Conservation (phyloP, 2,113 vertebrate genomes). For the Cebus imitator region DNA sequence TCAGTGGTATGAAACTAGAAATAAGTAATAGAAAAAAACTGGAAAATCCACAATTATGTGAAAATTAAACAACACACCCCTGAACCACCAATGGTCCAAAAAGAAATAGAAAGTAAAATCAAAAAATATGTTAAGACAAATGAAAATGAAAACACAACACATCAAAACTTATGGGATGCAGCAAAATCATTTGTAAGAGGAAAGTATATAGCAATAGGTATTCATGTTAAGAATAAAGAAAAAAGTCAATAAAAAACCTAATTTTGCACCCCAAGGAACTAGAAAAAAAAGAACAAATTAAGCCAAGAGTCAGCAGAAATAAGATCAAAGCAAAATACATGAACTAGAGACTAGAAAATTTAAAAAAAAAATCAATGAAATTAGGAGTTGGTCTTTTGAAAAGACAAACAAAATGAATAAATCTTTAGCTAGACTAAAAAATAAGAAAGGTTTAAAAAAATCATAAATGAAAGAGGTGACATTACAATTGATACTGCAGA, state of each 20-base stretch:
- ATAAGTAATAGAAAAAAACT: not conserved
- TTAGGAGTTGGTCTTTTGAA: not conserved
- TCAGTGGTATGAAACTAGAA: not conserved
- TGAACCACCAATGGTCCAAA: not conserved
- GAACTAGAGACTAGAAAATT: not conserved
- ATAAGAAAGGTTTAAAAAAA: not conserved
- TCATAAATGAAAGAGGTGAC: not conserved
- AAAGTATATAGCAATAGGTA: not conserved
- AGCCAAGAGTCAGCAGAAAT: not conserved
- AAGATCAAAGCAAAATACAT: not conserved
- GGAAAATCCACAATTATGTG: not conserved
- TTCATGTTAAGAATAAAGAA: not conserved
- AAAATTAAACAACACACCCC: not conserved
- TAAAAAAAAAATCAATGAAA: not conserved
- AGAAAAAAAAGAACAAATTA: not conserved
- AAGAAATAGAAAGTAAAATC: not conserved
- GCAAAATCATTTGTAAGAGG: not conserved
- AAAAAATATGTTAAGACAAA: not conserved
- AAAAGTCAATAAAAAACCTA: not conserved
- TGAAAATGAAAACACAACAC: not conserved
- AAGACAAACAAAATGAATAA: not conserved
- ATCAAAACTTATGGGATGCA: not conserved
- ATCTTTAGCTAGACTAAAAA: not conserved
- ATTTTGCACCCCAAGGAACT: not conserved
- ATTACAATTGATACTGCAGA: not conserved